phyloP scores from a whole-genome alignment of 2,888 invertebrate genomes.

The Euspilapteryx auroguttella region DNA sequence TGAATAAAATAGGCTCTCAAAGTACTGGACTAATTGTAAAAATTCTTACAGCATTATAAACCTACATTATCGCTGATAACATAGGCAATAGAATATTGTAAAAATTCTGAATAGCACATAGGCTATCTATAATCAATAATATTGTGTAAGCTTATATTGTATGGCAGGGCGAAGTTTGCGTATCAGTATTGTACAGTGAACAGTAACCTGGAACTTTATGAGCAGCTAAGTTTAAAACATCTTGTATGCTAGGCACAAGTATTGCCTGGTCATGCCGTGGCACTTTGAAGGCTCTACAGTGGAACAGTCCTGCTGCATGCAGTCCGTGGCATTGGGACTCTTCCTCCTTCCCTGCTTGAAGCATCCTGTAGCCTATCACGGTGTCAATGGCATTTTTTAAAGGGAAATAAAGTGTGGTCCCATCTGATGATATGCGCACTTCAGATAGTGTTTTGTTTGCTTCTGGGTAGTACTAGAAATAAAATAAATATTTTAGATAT shows the following conservation, averaged over 20 bases:
- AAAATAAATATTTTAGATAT: neutral
- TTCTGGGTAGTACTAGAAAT: conserved; percentile 1
- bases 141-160: no score
- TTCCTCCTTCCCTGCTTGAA: conserved; percentile 45
- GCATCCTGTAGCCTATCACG: conserved; percentile 68
- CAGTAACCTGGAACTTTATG: conserved; percentile 46
- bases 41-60: no score
- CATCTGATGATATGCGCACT: conserved; percentile 53
- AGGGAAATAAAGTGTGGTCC: conserved; percentile 66
- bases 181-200: no score
- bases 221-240: conserved; percentile 40
- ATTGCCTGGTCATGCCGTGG: conserved; percentile 43
- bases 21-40: no score
- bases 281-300: conserved; percentile 28
- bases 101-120: no score
- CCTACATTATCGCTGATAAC: no score
- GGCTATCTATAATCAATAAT: no score
- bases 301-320: conserved; percentile 38
- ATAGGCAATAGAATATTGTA: no score
- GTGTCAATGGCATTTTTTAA: conserved; percentile 62
- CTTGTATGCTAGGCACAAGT: conserved; percentile 45
- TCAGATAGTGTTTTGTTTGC: conserved; percentile 50
- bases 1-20: no score
- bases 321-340: conserved; percentile 26
- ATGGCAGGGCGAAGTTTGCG: no score